Percentiles rank a stretch among this genome's conserved stretches.
Evolutionary conservation across 2,797 vertebrate genomes (phyloP).

Genomic region (Florisuga fusca): DNA sequence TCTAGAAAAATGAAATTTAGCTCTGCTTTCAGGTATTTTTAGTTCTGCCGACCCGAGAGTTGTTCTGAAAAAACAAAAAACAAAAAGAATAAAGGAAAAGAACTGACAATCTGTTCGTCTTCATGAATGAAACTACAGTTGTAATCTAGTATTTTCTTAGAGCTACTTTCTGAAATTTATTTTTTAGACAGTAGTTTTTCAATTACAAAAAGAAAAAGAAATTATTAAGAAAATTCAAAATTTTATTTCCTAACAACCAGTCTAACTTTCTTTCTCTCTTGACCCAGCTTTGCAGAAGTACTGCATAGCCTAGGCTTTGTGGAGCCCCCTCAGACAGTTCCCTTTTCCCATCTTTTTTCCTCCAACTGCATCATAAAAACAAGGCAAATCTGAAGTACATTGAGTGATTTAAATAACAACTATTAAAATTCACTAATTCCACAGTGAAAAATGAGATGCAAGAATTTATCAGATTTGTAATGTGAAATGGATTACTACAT

Average conservation of each 20-base stretch:
- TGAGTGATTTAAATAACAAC: background rate
- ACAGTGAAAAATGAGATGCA: background rate
- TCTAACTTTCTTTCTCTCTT: background rate
- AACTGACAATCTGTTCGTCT: background rate
- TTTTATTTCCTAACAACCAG: background rate
- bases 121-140: background rate
- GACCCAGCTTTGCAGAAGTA: background rate
- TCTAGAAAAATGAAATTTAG: background rate
- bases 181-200: background rate
- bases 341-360: no score
- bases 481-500: background rate
- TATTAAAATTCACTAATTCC: background rate
- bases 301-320: background rate
- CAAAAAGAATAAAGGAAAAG: no score
- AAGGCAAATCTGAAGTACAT: background rate
- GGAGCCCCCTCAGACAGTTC: accelerated
- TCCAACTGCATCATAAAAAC: background rate
- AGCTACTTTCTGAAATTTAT: background rate
- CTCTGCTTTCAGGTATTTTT: background rate
- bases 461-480: background rate
- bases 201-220: background rate
- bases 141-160: background rate
- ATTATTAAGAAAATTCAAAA: background rate
- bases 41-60: background rate
- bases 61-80: background rate